Percentiles rank a stretch among this genome's conserved stretches.
Conservation (phyloP, 2,797 vertebrate genomes). For the Cephalopachus bancanus region DNA sequence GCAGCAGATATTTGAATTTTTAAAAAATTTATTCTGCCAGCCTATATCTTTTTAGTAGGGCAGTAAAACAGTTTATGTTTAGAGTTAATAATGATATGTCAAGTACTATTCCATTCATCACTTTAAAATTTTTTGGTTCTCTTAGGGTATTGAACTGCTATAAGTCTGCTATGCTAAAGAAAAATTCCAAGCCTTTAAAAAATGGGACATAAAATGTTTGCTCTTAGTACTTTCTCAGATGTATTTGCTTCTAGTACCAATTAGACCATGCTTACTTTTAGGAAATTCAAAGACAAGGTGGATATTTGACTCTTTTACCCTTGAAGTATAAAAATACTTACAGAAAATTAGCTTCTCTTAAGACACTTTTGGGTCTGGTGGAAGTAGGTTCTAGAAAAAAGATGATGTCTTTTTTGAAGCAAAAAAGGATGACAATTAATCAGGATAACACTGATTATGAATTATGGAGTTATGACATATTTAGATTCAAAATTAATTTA, state of each 20-base stretch:
- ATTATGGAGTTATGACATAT: background rate
- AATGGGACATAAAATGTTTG: background rate
- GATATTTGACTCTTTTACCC: background rate
- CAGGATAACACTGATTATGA: background rate
- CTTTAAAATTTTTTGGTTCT: conserved; percentile 7
- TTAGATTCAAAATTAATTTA: conserved; percentile 27
- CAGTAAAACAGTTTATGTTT: too few species aligned
- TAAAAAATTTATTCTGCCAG: too few species aligned
- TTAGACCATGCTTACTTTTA: conserved; percentile 59
- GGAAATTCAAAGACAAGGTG: conserved; percentile 25
- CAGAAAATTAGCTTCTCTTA: conserved; percentile 42
- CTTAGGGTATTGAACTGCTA: background rate
- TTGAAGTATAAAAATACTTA: conserved; percentile 24
- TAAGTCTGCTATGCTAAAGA: conserved; percentile 23
- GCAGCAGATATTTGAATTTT: too few species aligned
- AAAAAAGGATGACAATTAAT: background rate
- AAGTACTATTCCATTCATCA: too few species aligned
- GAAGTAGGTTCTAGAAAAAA: conserved; percentile 40
- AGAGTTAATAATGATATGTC: too few species aligned
- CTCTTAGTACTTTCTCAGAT: background rate
- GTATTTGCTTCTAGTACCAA: conserved; percentile 50
- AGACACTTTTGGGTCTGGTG: conserved; percentile 12
- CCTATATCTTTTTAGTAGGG: too few species aligned
- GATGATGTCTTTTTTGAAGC: background rate
- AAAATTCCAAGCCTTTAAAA: background rate